Evolutionary conservation across 1,140 invertebrate species (phyloP).

Genomic region (Colletes gigas): DNA sequence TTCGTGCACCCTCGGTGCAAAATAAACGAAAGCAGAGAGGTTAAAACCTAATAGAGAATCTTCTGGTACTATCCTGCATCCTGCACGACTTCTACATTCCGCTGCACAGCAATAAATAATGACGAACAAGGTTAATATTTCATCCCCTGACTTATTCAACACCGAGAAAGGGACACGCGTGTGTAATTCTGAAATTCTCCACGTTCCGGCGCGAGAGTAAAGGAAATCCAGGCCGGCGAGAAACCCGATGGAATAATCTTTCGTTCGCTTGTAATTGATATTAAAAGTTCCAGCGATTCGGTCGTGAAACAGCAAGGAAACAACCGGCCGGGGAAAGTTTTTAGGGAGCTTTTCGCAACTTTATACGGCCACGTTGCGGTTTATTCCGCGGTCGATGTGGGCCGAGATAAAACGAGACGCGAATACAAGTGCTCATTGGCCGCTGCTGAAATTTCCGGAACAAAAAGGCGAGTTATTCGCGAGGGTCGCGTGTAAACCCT

Average conservation of each 20-base stretch:
- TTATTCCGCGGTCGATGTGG: conserved; percentile 42
- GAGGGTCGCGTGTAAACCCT: neutral
- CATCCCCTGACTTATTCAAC: too few species aligned
- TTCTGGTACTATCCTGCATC: too few species aligned
- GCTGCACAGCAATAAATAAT: too few species aligned
- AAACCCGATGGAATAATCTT: neutral
- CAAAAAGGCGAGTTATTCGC: conserved; percentile 47
- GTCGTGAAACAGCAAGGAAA: conserved; percentile 11
- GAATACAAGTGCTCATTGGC: conserved; percentile 34
- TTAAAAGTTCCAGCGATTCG: conserved; percentile 16
- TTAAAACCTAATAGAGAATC: too few species aligned
- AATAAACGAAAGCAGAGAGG: too few species aligned
- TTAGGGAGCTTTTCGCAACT: conserved; percentile 25
- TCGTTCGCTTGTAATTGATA: conserved; percentile 3
- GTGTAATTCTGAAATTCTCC: too few species aligned
- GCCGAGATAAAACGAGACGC: conserved; percentile 24
- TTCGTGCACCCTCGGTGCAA: too few species aligned
- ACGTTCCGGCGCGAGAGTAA: too few species aligned
- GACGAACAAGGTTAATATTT: too few species aligned
- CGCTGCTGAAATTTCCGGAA: conserved; percentile 38
- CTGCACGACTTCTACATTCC: too few species aligned
- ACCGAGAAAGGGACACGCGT: too few species aligned
- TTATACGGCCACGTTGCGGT: conserved; percentile 2
- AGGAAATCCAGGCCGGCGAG: neutral
- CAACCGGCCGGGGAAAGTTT: conserved; percentile 11